Percentiles rank a stretch among this genome's conserved stretches.
phyloP scores from a whole-genome alignment of 2,888 invertebrate species.

The Altica lythri region DNA sequence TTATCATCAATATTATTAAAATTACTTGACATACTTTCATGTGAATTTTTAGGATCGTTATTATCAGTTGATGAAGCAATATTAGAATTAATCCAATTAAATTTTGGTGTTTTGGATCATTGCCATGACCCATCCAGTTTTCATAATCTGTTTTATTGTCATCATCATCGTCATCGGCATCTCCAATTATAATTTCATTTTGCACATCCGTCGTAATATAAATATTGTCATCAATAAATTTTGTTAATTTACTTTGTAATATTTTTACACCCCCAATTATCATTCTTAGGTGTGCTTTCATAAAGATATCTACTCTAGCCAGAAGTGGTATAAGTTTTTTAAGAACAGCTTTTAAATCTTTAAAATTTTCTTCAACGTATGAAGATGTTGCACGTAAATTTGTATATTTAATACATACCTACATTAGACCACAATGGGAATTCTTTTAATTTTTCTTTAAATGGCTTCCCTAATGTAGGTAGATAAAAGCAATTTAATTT shows the following conservation, averaged over 20 bases:
- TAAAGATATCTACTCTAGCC: background rate
- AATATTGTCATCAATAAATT: background rate
- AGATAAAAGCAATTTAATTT: background rate
- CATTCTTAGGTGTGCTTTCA: background rate
- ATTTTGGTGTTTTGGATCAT: background rate
- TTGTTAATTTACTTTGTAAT: background rate
- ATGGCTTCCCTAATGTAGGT: background rate
- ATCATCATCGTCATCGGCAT: background rate
- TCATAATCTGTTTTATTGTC: background rate
- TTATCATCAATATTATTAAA: too few relatives aligned
- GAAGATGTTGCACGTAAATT: background rate
- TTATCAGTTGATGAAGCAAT: too few relatives aligned
- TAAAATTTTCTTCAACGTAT: background rate
- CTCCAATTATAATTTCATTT: background rate
- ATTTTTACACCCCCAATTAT: background rate
- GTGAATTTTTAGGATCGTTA: too few relatives aligned
- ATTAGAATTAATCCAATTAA: background rate
- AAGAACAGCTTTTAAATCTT: background rate
- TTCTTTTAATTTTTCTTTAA: background rate
- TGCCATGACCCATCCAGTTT: background rate
- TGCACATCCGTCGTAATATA: background rate
- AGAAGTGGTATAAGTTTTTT: background rate
- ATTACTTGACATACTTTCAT: too few relatives aligned
- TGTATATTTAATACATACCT: background rate
- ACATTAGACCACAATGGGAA: background rate